These are phyloP conservation scores for Tetrao urogallus DNA, from an alignment of 2,113 vertebrate species.

Conservation along the genomic window DNA sequence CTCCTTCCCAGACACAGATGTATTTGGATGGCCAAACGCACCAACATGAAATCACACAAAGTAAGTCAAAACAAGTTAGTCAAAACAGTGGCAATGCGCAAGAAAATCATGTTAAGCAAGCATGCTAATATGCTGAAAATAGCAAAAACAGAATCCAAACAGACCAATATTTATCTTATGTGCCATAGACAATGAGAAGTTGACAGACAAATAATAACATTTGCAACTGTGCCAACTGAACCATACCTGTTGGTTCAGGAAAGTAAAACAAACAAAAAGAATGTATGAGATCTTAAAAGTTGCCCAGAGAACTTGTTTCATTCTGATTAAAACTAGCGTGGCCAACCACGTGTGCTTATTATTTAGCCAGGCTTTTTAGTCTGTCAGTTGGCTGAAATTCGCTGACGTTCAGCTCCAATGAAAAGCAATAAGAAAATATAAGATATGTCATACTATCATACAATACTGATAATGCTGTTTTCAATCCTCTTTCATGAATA, in stretches of 20 bases:
- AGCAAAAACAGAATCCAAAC: neutral
- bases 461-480: neutral
- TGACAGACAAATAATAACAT: neutral
- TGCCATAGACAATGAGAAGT: neutral
- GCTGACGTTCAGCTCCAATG: neutral
- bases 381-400: neutral
- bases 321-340: slow-evolving; percentile 25
- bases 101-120: neutral
- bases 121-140: neutral
- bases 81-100: slow-evolving; percentile 1
- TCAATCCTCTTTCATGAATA: neutral
- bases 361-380: neutral
- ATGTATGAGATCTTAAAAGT: neutral
- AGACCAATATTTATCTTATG: neutral
- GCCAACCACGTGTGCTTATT: neutral
- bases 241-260: neutral
- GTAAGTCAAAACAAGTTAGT: neutral
- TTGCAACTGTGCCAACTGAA: neutral
- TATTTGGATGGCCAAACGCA: neutral
- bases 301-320: neutral
- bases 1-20: neutral
- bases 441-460: neutral
- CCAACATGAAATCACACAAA: neutral
- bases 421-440: neutral
- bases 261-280: neutral